phyloP scores from a whole-genome alignment of 2,888 invertebrate genomes.

The Lepidochitona cinerea region DNA sequence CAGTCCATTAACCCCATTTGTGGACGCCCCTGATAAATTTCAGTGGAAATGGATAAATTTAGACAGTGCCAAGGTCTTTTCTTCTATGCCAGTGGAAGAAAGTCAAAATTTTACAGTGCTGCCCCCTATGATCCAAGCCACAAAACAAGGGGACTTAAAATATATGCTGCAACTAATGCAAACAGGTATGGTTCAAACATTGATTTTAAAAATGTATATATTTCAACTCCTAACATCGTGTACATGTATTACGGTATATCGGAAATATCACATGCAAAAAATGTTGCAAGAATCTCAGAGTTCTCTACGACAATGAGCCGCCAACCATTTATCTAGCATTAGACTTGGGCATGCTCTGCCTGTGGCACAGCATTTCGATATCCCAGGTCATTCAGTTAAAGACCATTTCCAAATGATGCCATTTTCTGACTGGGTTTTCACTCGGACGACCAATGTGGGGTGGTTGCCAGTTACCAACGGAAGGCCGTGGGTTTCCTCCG shows the following conservation, averaged over 20 bases:
- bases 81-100: constrained; percentile 48
- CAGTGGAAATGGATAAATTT: constrained; percentile 66
- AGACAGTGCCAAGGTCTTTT: constrained; percentile 53
- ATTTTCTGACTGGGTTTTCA: too few relatives aligned
- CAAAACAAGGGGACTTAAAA: constrained; percentile 59
- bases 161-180: constrained; percentile 53
- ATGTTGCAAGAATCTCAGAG: too few relatives aligned
- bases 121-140: constrained; percentile 60
- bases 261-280: too few relatives aligned
- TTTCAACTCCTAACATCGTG: not conserved
- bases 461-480: too few relatives aligned
- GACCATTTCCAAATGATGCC: too few relatives aligned
- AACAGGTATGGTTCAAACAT: constrained; percentile 43
- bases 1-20: constrained; percentile 70
- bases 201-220: not conserved
- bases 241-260: not conserved
- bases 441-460: too few relatives aligned
- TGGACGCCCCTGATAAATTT: constrained; percentile 67
- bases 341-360: too few relatives aligned
- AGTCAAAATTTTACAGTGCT: constrained; percentile 51
- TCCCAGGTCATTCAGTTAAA: too few relatives aligned
- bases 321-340: too few relatives aligned
- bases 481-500: too few relatives aligned
- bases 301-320: too few relatives aligned
- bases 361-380: too few relatives aligned